phyloP scores from a whole-genome alignment of 2,113 vertebrate genomes.

The Carassius gibelio region DNA sequence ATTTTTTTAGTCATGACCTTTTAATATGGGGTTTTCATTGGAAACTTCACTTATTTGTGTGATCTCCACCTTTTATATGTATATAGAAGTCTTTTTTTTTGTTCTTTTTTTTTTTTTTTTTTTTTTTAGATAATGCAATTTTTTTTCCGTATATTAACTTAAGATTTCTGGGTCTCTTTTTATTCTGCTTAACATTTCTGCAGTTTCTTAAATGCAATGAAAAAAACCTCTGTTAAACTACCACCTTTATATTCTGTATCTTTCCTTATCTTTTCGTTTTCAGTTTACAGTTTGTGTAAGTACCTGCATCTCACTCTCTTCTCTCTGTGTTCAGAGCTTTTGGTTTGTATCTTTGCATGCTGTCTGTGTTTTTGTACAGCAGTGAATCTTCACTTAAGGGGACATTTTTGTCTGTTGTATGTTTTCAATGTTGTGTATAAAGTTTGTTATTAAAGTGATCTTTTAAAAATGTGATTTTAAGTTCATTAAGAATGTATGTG shows the following conservation, averaged over 20 bases:
- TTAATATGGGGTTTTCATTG: neutral
- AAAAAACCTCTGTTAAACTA: constrained; percentile 60
- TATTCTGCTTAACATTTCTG: neutral
- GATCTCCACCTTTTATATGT: neutral
- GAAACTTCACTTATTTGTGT: neutral
- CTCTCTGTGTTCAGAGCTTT: constrained; percentile 57
- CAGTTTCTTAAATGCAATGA: constrained; percentile 28
- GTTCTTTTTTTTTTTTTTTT: neutral
- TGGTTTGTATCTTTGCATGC: constrained; percentile 51
- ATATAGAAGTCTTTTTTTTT: neutral
- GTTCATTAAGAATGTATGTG: neutral
- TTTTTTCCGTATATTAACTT: neutral
- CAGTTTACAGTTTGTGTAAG: constrained; percentile 80
- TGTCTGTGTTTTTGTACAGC: constrained; percentile 40
- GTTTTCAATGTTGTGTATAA: neutral
- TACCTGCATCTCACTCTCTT: constrained; percentile 69
- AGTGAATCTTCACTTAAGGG: neutral
- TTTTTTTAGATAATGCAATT: neutral
- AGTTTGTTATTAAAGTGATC: neutral
- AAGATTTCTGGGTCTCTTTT: neutral
- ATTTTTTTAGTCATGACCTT: neutral
- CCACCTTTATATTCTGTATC: constrained; percentile 80
- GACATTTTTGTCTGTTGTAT: constrained; percentile 21
- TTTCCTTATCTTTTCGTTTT: constrained; percentile 68
- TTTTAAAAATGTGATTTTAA: neutral